Conservation (phyloP, 2,888 invertebrate species). For the Fabriciana adippe region DNA sequence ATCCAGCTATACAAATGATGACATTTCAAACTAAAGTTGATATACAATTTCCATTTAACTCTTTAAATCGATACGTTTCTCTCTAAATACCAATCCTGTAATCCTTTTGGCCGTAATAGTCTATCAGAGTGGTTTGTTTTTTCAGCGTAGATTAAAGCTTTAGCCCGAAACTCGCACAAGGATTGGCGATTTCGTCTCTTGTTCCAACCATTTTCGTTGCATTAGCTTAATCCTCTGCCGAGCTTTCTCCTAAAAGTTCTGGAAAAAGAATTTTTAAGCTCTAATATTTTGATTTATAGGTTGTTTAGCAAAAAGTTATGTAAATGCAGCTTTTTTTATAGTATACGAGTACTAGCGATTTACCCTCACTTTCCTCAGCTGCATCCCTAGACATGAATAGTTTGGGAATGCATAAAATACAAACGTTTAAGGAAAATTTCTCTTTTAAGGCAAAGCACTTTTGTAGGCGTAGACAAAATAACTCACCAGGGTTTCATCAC, state of each 20-base stretch:
- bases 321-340: too few species aligned
- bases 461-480: too few species aligned
- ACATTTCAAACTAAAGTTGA: not conserved
- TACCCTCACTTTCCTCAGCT: too few species aligned
- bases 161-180: constrained; percentile 26
- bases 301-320: too few species aligned
- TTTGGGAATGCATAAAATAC: too few species aligned
- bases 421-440: too few species aligned
- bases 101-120: constrained; percentile 28
- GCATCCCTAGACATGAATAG: too few species aligned
- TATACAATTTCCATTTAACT: constrained; percentile 14
- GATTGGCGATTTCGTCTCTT: constrained; percentile 34
- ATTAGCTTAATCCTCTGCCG: constrained; percentile 34
- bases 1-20: not conserved
- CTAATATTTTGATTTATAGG: too few species aligned
- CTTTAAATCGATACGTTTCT: constrained; percentile 26
- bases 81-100: constrained; percentile 23
- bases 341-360: too few species aligned
- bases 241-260: constrained; percentile 25
- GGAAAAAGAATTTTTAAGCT: constrained; percentile 18
- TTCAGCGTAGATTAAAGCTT: constrained; percentile 35
- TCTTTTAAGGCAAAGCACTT: too few species aligned
- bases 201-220: constrained; percentile 33
- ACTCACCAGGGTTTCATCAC: too few species aligned
- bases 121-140: constrained; percentile 34